Base-by-base conservation (phyloP, 2,113 vertebrate genomes). In the Xyliphius kryptos region DNA sequence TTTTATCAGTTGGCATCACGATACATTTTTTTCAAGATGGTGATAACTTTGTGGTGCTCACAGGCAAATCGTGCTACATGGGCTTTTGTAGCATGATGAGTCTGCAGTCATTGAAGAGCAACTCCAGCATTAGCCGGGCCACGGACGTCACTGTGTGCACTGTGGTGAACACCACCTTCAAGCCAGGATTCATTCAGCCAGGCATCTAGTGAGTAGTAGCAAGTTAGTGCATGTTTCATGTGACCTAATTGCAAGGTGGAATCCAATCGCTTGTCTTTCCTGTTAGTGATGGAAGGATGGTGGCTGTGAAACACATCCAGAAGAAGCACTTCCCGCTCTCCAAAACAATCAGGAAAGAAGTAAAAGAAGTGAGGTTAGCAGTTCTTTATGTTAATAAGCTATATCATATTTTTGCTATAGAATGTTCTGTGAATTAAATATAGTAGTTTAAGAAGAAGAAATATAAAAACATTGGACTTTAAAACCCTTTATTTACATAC, bases 311-410 rank as follows among this genome's bases (percentile, higher is more conserved):
- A 62, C 75, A 81, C 63, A 77, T 88, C 57, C 81, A 84, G 21
- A 79, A 82, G 71, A 89, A 87, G 77, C 75, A 87, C 44, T 88
- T 88, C 59, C 72, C 80, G 2, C 75, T 88, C 6, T 76, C 80
- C 9, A 88, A 87, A 77, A 81, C 73, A 17, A 81, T 88, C 65
- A 78, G 87, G 61, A 87, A 81, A 76, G 84, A 90, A 68, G 83
- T 88, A 47, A 88, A 88, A 69, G 86, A 87, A 70, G 82, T 88
- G 2, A 78, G 88, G 85, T 88, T 66, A 66, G 75, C n/a, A n/a
- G n/a, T n/a, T n/a, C n/a, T n/a, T n/a, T n/a, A n/a, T n/a, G n/a
- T n/a, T n/a, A n/a, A n/a, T n/a, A n/a, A n/a, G n/a, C n/a, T n/a
- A n/a, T n/a, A n/a, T n/a, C n/a, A n/a, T n/a, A n/a, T n/a, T n/a